A percentile compares a stretch with the other conserved stretches of the same genome.
Evolutionary conservation across 2,113 vertebrate genomes (phyloP).

Genomic region (Carlito syrichta): DNA sequence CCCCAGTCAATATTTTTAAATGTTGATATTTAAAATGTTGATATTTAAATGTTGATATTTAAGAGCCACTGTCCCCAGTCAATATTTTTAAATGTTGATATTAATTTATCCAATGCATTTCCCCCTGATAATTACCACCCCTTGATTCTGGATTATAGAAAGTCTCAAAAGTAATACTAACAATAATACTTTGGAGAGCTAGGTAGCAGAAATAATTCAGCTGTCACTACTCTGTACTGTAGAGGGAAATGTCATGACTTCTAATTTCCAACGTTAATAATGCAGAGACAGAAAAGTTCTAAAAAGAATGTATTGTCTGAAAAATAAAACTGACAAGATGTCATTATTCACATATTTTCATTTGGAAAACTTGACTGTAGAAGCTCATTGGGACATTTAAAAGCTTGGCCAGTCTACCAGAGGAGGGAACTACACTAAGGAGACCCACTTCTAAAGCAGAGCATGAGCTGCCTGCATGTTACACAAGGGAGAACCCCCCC

Average conservation of each 20-base stretch:
- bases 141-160: neutral
- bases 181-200: neutral
- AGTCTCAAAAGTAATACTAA: neutral
- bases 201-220: neutral
- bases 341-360: neutral
- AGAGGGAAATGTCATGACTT: neutral
- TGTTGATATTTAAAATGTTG: no score
- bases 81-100: neutral
- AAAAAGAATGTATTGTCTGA: neutral
- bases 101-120: neutral
- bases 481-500: no score
- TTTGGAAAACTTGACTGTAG: neutral
- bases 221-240: neutral
- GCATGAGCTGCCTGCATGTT: neutral
- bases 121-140: neutral
- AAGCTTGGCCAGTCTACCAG: neutral
- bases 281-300: neutral
- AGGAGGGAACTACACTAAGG: neutral
- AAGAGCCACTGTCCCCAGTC: no score
- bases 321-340: slow-evolving; percentile 19
- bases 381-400: neutral
- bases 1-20: no score
- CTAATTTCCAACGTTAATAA: neutral
- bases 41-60: no score
- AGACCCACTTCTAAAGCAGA: neutral